These are phyloP conservation scores for Oryzias melastigma DNA, from an alignment of 2,113 vertebrate genomes.

Conservation along the genomic window DNA sequence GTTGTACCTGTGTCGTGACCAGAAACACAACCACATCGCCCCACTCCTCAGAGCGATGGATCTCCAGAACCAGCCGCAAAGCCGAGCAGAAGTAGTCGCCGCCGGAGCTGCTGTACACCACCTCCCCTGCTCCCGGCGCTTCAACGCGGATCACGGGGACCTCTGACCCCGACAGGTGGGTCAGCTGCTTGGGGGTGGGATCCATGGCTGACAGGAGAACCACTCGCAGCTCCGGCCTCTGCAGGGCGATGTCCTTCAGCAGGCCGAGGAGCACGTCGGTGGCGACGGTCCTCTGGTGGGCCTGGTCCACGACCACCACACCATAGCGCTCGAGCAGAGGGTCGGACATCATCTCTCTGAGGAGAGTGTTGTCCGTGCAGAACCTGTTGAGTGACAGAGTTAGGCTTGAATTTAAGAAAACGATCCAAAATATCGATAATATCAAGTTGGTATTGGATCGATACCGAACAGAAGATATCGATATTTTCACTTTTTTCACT, in stretches of 20 bases:
- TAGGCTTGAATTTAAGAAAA: neutral
- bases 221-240: constrained; percentile 83
- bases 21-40: constrained; percentile 85
- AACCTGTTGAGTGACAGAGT: constrained; percentile 70
- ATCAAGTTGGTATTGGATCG: too few species aligned
- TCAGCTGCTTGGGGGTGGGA: constrained; percentile 61
- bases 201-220: constrained; percentile 77
- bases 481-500: too few species aligned
- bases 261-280: constrained; percentile 83
- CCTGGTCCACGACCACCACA: constrained; percentile 83
- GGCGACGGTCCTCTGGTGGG: constrained; percentile 83
- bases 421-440: too few species aligned
- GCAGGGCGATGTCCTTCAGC: constrained; percentile 77
- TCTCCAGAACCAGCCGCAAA: constrained; percentile 82
- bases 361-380: constrained; percentile 83
- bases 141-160: constrained; percentile 71
- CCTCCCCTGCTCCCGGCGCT: constrained; percentile 56
- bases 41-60: constrained; percentile 79
- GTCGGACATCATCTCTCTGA: constrained; percentile 88
- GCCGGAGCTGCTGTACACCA: constrained; percentile 73
- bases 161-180: constrained; percentile 52
- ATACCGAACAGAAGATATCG: too few species aligned
- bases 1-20: constrained; percentile 80
- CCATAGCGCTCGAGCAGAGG: constrained; percentile 81
- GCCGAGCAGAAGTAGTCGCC: constrained; percentile 74